phyloP scores from a whole-genome alignment of 2,888 invertebrate species.

The Calliscelio sp. region DNA sequence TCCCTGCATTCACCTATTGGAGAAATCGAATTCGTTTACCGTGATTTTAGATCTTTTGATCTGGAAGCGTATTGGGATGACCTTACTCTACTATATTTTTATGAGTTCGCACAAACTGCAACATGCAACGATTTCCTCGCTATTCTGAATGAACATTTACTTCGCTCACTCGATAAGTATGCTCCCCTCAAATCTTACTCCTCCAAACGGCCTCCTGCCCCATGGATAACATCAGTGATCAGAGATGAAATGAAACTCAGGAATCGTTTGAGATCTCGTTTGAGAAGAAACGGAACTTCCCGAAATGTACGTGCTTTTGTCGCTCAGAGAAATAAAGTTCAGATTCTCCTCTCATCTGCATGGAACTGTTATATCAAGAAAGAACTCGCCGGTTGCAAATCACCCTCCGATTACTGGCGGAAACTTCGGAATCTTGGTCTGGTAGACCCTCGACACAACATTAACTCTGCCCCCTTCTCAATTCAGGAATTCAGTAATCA shows the following conservation, averaged over 20 bases:
- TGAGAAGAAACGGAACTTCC: neutral
- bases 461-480: no score
- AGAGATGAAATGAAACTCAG: neutral
- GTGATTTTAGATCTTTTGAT: neutral
- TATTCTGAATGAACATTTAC: no score
- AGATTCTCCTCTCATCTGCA: neutral
- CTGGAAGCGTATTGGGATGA: neutral
- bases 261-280: neutral
- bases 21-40: no score
- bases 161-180: neutral
- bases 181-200: neutral
- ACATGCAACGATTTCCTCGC: no score
- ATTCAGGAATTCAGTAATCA: neutral
- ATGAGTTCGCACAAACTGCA: no score
- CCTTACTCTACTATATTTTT: no score
- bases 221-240: neutral
- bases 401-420: neutral
- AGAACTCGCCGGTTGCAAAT: neutral
- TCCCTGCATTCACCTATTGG: no score
- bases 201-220: slow-evolving; percentile 1
- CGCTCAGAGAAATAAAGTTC: no score
- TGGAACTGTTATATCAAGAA: neutral
- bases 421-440: neutral
- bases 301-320: no score
- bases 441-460: neutral